phyloP scores from a whole-genome alignment of 2,113 vertebrate species.

The Anser brachyrhynchus region DNA sequence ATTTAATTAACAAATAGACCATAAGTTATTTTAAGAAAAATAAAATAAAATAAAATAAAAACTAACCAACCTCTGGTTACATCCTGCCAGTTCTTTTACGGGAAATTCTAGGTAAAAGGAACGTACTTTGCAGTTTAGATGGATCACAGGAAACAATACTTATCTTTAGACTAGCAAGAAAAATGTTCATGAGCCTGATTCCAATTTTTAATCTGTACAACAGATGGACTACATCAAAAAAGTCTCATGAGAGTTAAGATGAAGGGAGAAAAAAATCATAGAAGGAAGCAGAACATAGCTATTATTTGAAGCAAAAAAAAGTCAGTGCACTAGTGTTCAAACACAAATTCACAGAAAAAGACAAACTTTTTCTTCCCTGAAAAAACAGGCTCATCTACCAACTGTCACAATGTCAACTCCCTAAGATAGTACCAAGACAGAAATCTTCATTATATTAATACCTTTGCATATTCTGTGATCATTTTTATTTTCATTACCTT shows the following conservation, averaged over 20 bases:
- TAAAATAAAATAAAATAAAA: background rate
- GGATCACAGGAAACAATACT: background rate
- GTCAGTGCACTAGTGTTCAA: background rate
- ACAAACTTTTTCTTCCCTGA: background rate
- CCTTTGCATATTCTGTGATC: background rate
- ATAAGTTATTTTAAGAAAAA: background rate
- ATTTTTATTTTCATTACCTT: background rate
- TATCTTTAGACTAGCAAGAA: background rate
- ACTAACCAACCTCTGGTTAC: background rate
- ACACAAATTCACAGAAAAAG: background rate
- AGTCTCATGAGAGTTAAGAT: background rate
- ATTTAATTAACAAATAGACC: slow-evolving; percentile 4
- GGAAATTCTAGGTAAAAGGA: background rate
- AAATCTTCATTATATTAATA: background rate
- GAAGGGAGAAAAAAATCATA: background rate
- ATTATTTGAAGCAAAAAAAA: background rate
- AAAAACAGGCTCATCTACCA: background rate
- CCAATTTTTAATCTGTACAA: background rate
- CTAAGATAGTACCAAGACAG: background rate
- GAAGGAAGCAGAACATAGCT: background rate
- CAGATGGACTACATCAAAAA: background rate
- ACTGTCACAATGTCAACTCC: background rate
- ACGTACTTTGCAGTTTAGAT: background rate
- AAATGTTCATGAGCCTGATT: background rate
- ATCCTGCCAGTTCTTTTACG: background rate